Evolutionary conservation across 2,888 invertebrate genomes (phyloP).

Genomic region (Parnassius smintheus): DNA sequence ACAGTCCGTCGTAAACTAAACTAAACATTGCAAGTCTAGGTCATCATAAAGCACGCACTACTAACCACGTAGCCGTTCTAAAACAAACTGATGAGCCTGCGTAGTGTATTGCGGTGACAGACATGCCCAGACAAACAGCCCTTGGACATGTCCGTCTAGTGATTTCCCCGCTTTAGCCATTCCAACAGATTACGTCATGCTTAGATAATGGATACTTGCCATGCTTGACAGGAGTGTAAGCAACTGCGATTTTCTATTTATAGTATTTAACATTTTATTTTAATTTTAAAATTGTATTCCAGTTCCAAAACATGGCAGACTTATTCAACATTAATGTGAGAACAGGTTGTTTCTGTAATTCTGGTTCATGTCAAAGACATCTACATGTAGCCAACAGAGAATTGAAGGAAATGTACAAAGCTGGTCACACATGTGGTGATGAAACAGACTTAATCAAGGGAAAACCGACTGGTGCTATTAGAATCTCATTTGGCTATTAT

Average conservation of each 20-base stretch:
- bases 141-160: too few relatives aligned
- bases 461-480: slow-evolving; percentile 93
- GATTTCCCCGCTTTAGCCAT: too few relatives aligned
- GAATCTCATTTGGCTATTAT: slow-evolving; percentile 96
- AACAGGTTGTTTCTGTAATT: slow-evolving; percentile 98
- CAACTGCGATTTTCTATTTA: neutral
- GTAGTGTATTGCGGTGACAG: too few relatives aligned
- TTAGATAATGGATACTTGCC: too few relatives aligned
- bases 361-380: slow-evolving; percentile 94
- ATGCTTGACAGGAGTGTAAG: too few relatives aligned
- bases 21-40: too few relatives aligned
- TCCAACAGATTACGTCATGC: too few relatives aligned
- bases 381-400: slow-evolving; percentile 85
- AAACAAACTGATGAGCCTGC: too few relatives aligned
- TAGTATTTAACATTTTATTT: neutral
- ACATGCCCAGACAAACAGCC: too few relatives aligned
- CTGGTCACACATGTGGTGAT: slow-evolving; percentile 96
- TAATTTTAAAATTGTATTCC: slow-evolving; percentile 34
- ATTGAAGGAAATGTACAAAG: slow-evolving; percentile 88
- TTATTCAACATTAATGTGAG: slow-evolving; percentile 92
- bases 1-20: too few relatives aligned
- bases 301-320: slow-evolving; percentile 94
- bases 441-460: slow-evolving; percentile 92
- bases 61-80: too few relatives aligned
- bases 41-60: too few relatives aligned